Evolutionary conservation across 2,113 vertebrate species (phyloP), one percentile per base, ranked within the genome.

Genomic region (Coptodon bakossiorum): DNA sequence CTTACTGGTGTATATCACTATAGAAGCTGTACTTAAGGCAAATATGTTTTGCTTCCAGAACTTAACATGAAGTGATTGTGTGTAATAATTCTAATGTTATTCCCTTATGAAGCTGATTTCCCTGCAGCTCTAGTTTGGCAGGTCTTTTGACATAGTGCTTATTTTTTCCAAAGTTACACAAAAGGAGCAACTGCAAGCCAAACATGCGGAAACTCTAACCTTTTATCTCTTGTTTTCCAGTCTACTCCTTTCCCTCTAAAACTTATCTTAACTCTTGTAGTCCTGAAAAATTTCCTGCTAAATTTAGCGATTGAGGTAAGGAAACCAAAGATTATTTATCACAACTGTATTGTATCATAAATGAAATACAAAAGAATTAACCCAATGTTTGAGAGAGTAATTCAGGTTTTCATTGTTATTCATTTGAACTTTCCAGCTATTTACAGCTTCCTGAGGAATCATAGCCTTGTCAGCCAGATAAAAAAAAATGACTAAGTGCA

Each of bases 21-120:
- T 45, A 16, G 0, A 43, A 71, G 66, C 13, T 10, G 38, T 5
- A 73, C 66, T 45, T 27, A 27, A 73, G 14, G 3, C 8, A 73
- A 73, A 45, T 43, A 9, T 73, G 66, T 10, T 73, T 73, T 43
- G 38, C 68, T 73, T 27, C 22, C 36, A 16, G 27, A 73, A 73
- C 38, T 48, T 43, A 40, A 22, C n/a, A 71, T 43, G 36, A 43
- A 22, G 12, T 71, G 2, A 38, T 71, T 71, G 36, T 24, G 38
- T 7, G 1, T 9, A 43, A 43, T 43, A 73, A 43, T 43, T 16
- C 9, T 66, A 66, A 36, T n/a, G 17, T 4, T 16, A 68, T 14
- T 68, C 0, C 2, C n/a, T 22, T 22, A 0, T 71, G 4, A 71
- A 71, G 36, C 7, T 0, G 7, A 68, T 22, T 68, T 68, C 63